A percentile compares a stretch with the other conserved stretches of the same genome.
Evolutionary conservation across 2,797 vertebrate species (phyloP).

Genomic region (Enteromius paludinosus): DNA sequence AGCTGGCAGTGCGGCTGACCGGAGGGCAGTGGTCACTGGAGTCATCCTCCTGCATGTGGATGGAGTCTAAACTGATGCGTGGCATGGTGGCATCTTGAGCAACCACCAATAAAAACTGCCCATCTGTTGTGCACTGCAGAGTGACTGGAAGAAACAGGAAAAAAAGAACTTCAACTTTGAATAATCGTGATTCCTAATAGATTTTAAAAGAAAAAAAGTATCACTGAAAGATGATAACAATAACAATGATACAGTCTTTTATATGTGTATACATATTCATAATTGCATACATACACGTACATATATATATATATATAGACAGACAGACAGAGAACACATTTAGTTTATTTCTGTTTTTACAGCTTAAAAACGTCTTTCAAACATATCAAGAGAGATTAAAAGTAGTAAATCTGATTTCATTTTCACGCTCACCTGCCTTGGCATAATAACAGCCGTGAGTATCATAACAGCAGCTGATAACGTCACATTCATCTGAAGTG

Average conservation of each 20-base stretch:
- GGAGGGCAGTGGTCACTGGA: slow-evolving; percentile 63
- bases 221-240: not conserved
- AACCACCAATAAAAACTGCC: slow-evolving; percentile 79
- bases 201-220: not conserved
- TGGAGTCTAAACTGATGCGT: slow-evolving; percentile 66
- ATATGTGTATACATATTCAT: too few species aligned
- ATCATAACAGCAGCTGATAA: slow-evolving; percentile 76
- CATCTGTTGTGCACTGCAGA: slow-evolving; percentile 78
- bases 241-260: too few species aligned
- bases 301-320: too few species aligned
- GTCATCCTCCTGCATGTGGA: slow-evolving; percentile 66
- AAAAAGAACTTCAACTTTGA: not conserved
- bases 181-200: not conserved
- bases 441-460: slow-evolving; percentile 73
- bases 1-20: slow-evolving; percentile 65
- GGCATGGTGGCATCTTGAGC: slow-evolving; percentile 72
- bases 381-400: not conserved
- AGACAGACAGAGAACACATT: too few species aligned
- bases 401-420: not conserved
- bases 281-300: too few species aligned
- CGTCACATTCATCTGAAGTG: slow-evolving; percentile 66
- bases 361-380: not conserved
- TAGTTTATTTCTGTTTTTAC: not conserved
- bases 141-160: slow-evolving; percentile 69
- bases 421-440: slow-evolving; percentile 69